phyloP scores from a whole-genome alignment of 2,888 invertebrate genomes.

The Melanchra persicariae region DNA sequence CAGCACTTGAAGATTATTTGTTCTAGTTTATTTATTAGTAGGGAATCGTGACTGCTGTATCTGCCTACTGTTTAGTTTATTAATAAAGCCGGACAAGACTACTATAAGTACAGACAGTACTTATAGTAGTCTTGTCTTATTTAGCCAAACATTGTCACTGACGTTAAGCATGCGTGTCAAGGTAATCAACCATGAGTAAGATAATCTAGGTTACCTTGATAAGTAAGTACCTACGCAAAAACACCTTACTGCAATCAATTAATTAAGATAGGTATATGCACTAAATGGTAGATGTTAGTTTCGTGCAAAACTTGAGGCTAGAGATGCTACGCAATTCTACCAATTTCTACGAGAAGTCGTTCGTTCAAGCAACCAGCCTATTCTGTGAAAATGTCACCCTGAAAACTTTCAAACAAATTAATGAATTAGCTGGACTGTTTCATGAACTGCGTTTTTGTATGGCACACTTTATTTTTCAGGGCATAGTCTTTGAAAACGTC shows the following conservation, averaged over 20 bases:
- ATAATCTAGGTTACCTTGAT: neutral
- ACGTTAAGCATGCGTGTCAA: slow-evolving; percentile 21
- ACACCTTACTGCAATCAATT: no score
- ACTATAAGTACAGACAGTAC: no score
- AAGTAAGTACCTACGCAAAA: no score
- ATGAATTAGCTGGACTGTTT: neutral
- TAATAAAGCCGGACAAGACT: neutral
- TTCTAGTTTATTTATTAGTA: neutral
- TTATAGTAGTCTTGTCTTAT: no score
- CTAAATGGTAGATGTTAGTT: no score
- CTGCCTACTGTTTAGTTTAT: neutral
- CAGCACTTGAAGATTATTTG: neutral
- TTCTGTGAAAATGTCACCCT: no score
- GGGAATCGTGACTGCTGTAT: neutral
- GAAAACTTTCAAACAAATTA: no score
- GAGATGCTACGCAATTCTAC: no score
- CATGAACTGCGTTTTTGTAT: neutral
- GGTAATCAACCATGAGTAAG: slow-evolving; percentile 1
- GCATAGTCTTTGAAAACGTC: neutral
- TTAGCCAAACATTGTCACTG: slow-evolving; percentile 10
- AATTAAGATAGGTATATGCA: no score
- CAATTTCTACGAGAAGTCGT: no score
- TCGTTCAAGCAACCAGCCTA: no score
- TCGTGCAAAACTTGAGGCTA: no score
- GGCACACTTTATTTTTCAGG: neutral